Evolutionary conservation across 2,797 vertebrate genomes (phyloP).

Genomic region (Rhinoraja longicauda): DNA sequence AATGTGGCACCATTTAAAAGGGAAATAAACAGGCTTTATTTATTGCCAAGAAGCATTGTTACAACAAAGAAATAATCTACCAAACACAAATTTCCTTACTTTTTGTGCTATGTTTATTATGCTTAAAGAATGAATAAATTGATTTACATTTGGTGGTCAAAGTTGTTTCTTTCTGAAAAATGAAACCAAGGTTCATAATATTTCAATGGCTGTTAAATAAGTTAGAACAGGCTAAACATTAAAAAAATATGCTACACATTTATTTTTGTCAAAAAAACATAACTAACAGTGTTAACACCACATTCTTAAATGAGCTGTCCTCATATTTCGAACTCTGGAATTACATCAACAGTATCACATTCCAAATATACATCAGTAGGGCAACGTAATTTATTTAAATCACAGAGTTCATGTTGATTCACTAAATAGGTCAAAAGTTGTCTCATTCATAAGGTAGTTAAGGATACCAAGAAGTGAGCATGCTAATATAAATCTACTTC

Average conservation of each 20-base stretch:
- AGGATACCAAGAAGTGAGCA: background rate
- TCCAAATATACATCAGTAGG: background rate
- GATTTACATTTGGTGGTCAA: background rate
- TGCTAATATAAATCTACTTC: background rate
- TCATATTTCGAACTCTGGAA: background rate
- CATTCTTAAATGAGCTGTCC: background rate
- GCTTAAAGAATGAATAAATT: background rate
- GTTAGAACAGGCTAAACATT: background rate
- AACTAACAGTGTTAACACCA: background rate
- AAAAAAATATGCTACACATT: background rate
- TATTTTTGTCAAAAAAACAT: background rate
- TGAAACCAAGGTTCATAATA: background rate
- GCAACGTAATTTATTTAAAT: background rate
- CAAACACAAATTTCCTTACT: too few species aligned
- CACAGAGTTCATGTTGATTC: background rate
- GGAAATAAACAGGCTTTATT: too few species aligned
- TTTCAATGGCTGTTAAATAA: background rate
- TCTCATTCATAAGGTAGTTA: background rate
- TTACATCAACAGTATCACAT: background rate
- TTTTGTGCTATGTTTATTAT: too few species aligned
- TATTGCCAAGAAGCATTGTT: too few species aligned
- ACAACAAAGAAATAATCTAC: too few species aligned
- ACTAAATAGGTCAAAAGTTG: background rate
- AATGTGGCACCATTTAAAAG: too few species aligned
- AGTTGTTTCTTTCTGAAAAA: background rate